Percentiles rank a stretch among this genome's conserved stretches.
These are phyloP conservation scores for Protodeltote pygarga DNA, from an alignment of 2,888 invertebrate genomes.

Conservation along the genomic window DNA sequence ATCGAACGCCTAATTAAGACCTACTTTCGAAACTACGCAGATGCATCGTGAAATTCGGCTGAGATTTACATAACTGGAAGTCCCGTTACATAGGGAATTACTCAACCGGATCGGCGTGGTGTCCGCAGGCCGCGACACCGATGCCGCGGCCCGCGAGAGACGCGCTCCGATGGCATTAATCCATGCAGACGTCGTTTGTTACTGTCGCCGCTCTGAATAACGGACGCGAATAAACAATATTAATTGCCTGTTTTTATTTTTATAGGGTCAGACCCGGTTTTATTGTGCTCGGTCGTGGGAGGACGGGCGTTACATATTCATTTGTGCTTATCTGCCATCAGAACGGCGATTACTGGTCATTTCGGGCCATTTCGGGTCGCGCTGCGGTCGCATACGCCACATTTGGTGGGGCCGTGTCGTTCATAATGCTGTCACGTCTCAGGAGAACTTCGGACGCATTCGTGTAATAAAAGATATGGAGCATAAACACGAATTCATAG, in stretches of 20 bases:
- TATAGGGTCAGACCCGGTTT: slow-evolving; percentile 77
- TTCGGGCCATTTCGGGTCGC: slow-evolving; percentile 65
- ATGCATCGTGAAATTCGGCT: slow-evolving; percentile 82
- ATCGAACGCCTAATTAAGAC: slow-evolving; percentile 70
- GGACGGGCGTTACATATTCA: slow-evolving; percentile 82
- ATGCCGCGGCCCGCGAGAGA: slow-evolving; percentile 40
- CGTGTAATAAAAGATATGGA: slow-evolving; percentile 68
- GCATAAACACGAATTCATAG: slow-evolving; percentile 64
- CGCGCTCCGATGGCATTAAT: slow-evolving; percentile 60
- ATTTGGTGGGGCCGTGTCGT: slow-evolving; percentile 62
- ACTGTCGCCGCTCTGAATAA: slow-evolving; percentile 77
- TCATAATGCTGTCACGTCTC: slow-evolving; percentile 65
- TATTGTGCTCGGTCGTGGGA: slow-evolving; percentile 78
- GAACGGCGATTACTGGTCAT: slow-evolving; percentile 75
- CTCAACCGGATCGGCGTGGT: slow-evolving; percentile 76
- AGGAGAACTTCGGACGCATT: slow-evolving; percentile 56
- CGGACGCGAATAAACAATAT: slow-evolving; percentile 83
- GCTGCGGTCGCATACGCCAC: slow-evolving; percentile 68
- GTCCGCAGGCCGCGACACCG: slow-evolving; percentile 53
- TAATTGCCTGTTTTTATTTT: slow-evolving; percentile 82
- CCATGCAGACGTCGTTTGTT: slow-evolving; percentile 75
- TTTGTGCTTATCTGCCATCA: slow-evolving; percentile 83
- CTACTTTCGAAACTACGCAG: slow-evolving; percentile 78
- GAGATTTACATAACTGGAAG: slow-evolving; percentile 85
- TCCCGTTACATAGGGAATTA: slow-evolving; percentile 84